Percentiles rank a stretch among this genome's conserved stretches.
These are phyloP conservation scores for Gila robusta DNA, from an alignment of 2,797 vertebrate species.

Conservation along the genomic window DNA sequence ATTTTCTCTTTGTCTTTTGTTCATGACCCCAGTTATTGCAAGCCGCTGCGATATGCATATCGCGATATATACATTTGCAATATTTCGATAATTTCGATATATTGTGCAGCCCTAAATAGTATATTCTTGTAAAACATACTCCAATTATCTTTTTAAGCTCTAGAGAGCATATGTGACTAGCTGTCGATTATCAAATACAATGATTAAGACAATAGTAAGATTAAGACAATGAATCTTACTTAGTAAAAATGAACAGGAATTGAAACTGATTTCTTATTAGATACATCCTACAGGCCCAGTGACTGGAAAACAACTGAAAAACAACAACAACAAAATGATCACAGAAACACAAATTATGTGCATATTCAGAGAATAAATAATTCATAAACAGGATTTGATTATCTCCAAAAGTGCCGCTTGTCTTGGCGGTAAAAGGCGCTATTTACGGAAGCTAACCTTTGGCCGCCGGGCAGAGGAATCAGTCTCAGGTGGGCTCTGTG, in stretches of 20 bases:
- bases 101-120: background rate
- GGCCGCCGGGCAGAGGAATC: slow-evolving; percentile 21
- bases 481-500: slow-evolving; percentile 36
- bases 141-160: background rate
- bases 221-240: background rate
- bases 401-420: background rate
- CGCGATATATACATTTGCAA: too few relatives aligned
- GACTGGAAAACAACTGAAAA: background rate
- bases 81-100: too few relatives aligned
- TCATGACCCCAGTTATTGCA: too few relatives aligned
- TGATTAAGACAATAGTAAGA: background rate
- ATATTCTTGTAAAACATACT: background rate
- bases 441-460: slow-evolving; percentile 34
- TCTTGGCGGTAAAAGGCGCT: background rate
- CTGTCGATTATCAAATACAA: background rate
- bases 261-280: background rate
- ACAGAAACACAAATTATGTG: slow-evolving; percentile 2
- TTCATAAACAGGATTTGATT: slow-evolving; percentile 28
- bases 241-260: background rate
- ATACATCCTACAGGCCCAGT: background rate
- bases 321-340: background rate
- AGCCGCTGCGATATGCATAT: too few relatives aligned
- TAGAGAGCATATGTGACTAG: background rate
- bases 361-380: slow-evolving; percentile 9
- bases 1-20: too few relatives aligned